Evolutionary conservation across 2,797 vertebrate species (phyloP).

Genomic region (Rhabdomys pumilio): DNA sequence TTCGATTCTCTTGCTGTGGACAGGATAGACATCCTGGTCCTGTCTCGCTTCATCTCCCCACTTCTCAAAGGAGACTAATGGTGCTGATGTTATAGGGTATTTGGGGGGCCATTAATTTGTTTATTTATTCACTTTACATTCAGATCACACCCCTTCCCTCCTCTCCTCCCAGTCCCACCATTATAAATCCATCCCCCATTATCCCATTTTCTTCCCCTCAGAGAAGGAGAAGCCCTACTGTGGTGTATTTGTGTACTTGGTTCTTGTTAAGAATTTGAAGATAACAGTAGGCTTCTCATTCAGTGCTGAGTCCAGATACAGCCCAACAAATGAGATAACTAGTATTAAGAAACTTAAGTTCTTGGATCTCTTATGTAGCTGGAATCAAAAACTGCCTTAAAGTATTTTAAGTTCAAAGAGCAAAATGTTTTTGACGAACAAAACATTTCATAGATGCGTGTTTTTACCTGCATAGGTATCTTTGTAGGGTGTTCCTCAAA

Average conservation of each 20-base stretch:
- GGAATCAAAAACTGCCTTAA: slow-evolving; percentile 24
- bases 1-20: neutral
- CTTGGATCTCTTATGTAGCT: neutral
- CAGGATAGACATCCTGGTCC: neutral
- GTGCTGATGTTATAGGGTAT: neutral
- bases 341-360: neutral
- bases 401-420: slow-evolving; percentile 21
- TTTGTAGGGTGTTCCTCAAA: slow-evolving; percentile 20
- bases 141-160: neutral
- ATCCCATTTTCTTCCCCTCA: neutral
- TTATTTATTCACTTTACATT: neutral
- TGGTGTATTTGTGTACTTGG: neutral
- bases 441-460: slow-evolving; percentile 45
- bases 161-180: neutral
- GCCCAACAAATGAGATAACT: slow-evolving; percentile 24
- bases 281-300: neutral
- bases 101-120: neutral
- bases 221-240: neutral
- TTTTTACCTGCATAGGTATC: slow-evolving; percentile 65
- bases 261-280: neutral
- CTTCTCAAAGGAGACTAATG: neutral
- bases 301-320: neutral
- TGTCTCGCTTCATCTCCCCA: neutral
- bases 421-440: slow-evolving; percentile 53
- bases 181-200: neutral